Base-by-base conservation (phyloP, 35 echinoderm and acorn worm species). In the Anneissia japonica region DNA sequence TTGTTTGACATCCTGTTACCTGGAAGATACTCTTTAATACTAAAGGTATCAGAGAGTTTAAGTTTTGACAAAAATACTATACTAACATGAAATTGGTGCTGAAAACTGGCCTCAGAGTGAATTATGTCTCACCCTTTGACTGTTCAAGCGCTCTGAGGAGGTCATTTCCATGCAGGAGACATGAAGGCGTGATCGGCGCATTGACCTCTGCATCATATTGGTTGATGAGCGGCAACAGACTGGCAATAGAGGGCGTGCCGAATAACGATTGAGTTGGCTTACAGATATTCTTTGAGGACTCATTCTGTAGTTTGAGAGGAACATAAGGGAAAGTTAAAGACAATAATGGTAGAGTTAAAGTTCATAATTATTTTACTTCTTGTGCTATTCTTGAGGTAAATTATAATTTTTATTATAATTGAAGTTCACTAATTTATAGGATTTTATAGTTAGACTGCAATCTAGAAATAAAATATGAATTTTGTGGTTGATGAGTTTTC, bases 121-220 rank as follows among this genome's bases (percentile, higher is more conserved):
- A 33, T 46, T 82, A 40, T 5, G 5, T 55, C 19, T 35, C 40
- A 1, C 80, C 37, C 14, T 82, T 35, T 46, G 38, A 82, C 14
- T 55, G 35, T 45, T 92, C 90, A 37, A 92, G 43, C 3, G 90
- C 90, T 38, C 79, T 45, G 21, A 92, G 73, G 28, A 92, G 73
- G 55, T 86, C 90, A 33, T 92, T 85, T 11, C 90, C 90, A 39
- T 92, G 90, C 19, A 92, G 90, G 21, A 92, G 84, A 35, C 89
- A 51, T 1, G 79, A 39, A 5, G 84, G 74, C 1, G 84, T 78
- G 77, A 92, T 46, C 0, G 90, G 90, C 4, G 90, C 85, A 46
- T 92, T 92, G 17, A 92, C 90, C 32, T 92, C 90, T 32, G 85
- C 79, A 82, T 92, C 90, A 45, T 82, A 34, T n/a, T 73, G 86